Evolutionary conservation across 2,113 vertebrate genomes (phyloP).

Genomic region (Cyprinodon brontotheroides): DNA sequence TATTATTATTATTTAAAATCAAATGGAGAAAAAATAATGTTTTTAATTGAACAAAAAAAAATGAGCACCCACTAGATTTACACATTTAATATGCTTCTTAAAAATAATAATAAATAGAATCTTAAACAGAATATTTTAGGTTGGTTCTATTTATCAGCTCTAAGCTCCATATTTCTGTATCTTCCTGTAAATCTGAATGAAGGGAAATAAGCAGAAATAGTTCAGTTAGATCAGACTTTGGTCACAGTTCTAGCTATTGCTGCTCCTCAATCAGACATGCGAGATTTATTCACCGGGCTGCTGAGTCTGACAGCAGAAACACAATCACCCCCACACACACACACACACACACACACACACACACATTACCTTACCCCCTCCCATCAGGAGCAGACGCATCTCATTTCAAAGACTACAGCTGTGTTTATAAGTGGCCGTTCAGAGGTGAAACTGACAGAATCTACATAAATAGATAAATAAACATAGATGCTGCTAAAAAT

Average conservation of each 20-base stretch:
- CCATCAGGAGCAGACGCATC: slow-evolving; percentile 74
- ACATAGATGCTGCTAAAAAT: slow-evolving; percentile 56
- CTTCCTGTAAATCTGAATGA: too few relatives aligned
- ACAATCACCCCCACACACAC: slow-evolving; percentile 66
- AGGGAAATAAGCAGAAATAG: too few relatives aligned
- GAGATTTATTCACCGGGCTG: slow-evolving; percentile 76
- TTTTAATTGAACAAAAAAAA: neutral
- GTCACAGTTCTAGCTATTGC: slow-evolving; percentile 25
- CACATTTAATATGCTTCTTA: neutral
- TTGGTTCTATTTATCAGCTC: too few relatives aligned
- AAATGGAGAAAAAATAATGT: too few relatives aligned
- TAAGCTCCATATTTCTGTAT: neutral
- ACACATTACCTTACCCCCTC: too few relatives aligned
- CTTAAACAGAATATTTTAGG: neutral
- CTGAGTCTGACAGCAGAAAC: slow-evolving; percentile 74
- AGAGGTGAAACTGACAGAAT: slow-evolving; percentile 43
- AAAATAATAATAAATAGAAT: neutral
- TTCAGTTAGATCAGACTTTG: slow-evolving; percentile 29
- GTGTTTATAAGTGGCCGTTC: slow-evolving; percentile 69
- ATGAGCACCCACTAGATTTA: neutral
- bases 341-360: slow-evolving; percentile 44
- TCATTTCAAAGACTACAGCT: slow-evolving; percentile 76
- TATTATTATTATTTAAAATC: neutral
- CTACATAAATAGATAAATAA: slow-evolving; percentile 15
- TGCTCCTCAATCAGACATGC: slow-evolving; percentile 77